Conservation (phyloP, 1,140 invertebrate species). For the Trachymyrmex septentrionalis region DNA sequence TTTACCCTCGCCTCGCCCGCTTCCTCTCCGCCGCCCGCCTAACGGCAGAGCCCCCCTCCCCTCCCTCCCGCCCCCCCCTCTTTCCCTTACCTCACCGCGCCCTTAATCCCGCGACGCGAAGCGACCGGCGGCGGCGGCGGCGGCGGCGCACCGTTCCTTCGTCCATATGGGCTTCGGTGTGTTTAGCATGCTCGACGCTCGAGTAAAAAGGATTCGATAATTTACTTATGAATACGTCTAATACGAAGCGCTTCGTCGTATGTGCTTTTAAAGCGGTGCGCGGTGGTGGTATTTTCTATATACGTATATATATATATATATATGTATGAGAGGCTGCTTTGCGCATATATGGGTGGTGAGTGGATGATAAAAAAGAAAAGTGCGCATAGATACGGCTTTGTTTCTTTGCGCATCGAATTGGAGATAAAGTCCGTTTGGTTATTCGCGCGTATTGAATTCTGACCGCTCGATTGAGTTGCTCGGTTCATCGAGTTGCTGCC, state of each 20-base stretch:
- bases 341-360: not conserved
- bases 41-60: slow-evolving; percentile 52
- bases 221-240: slow-evolving; percentile 60
- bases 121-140: too few relatives aligned
- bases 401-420: slow-evolving; percentile 16
- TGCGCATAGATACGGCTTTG: not conserved
- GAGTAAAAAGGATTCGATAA: slow-evolving; percentile 60
- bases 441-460: slow-evolving; percentile 21
- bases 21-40: slow-evolving; percentile 53
- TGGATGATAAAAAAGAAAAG: not conserved
- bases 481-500: slow-evolving; percentile 55
- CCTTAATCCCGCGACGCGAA: slow-evolving; percentile 44
- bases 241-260: slow-evolving; percentile 31
- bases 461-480: slow-evolving; percentile 15
- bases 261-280: not conserved
- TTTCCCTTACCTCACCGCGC: not conserved
- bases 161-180: slow-evolving; percentile 52
- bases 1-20: slow-evolving; percentile 76
- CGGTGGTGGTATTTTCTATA: not conserved
- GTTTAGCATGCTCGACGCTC: slow-evolving; percentile 48
- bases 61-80: too few relatives aligned
- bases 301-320: too few relatives aligned
- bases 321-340: too few relatives aligned
- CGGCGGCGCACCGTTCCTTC: slow-evolving; percentile 48
- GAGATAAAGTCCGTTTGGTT: slow-evolving; percentile 17